Base-by-base conservation (phyloP, 2,113 vertebrate species). In the Centropus unirufus region DNA sequence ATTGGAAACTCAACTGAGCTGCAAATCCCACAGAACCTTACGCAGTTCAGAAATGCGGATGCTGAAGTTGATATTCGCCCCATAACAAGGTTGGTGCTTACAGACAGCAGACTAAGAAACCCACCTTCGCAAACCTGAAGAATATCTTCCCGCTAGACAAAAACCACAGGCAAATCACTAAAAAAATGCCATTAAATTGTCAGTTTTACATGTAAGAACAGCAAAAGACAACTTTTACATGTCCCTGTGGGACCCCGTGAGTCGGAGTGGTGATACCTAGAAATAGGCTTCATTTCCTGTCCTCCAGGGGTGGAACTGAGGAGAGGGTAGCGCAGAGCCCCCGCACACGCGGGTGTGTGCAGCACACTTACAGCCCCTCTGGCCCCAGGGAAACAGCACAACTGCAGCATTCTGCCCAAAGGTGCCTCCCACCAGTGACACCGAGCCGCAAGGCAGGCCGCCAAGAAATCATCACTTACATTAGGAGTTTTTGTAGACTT, bases 41-140 rank as follows among this genome's bases (percentile, higher is more conserved):
- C 8, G 19, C 1, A 40, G 58, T 30, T 80, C 26, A 92, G 30
- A 87, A 42, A n/a, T 40, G 24, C 3, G 5, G 18, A 42, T 42
- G 57, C 4, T 22, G 26, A 68, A 47, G 57, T 6, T n/a, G 44
- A 29, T 44, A 73, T 63, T 42, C 70, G 32, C 49, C 21, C n/a
- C 52, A 21, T n/a, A 39, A 39, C 23, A 44, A 78, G 52, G 29
- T 72, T 0, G 22, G 29, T 0, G 1, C 12, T 27, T 54, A 9
- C 1, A 8, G 36, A 6, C 46, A 81, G 30, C 26, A 64, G 27
- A 54, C 19, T 36, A 44, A 70, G 22, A 75, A 76, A 51, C 2
- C 2, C 39, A 40, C 3, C 23, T 69, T 64, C 34, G 44, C 9
- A 42, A 63, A 26, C 44, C 34, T 59, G 17, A 40, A 73, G 9